Conservation (phyloP, 2,888 invertebrate species). For the Xylota sylvarum region DNA sequence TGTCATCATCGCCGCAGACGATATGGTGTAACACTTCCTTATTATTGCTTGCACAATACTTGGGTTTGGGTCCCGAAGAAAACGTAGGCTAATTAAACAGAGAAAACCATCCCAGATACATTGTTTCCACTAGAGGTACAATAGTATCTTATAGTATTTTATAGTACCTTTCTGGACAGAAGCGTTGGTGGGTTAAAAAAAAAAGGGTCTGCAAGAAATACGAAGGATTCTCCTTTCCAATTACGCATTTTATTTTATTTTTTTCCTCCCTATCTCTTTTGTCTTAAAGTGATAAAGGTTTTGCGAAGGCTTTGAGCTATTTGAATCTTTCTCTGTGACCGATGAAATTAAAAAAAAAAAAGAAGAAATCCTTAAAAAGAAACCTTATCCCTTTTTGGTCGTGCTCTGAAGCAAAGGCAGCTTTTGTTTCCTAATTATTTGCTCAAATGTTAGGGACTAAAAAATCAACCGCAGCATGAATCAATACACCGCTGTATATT, state of each 20-base stretch:
- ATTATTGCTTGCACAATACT: not conserved
- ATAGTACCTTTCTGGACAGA: not conserved
- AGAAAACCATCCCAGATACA: not conserved
- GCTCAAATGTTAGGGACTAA: slow-evolving; percentile 17
- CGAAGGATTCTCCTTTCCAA: not conserved
- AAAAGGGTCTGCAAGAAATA: not conserved
- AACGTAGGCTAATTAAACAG: slow-evolving; percentile 20
- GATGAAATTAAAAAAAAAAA: slow-evolving; percentile 4
- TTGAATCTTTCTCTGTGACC: not conserved
- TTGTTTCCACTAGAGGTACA: slow-evolving; percentile 4
- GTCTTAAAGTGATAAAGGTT: slow-evolving; percentile 1
- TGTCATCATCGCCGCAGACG: not conserved
- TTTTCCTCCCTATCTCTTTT: not conserved
- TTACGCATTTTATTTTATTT: slow-evolving; percentile 2
- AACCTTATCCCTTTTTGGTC: not conserved
- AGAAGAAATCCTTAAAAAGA: not conserved
- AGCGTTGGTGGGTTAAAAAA: not conserved
- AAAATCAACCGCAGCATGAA: slow-evolving; percentile 42
- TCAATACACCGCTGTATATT: slow-evolving; percentile 15
- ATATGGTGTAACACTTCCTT: not conserved
- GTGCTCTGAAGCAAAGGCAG: not conserved
- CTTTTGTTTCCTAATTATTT: slow-evolving; percentile 37
- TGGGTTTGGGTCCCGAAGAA: not conserved
- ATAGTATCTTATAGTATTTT: not conserved
- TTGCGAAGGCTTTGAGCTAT: not conserved